Conservation (phyloP, 2,113 vertebrate species). For the Heterocephalus glaber region DNA sequence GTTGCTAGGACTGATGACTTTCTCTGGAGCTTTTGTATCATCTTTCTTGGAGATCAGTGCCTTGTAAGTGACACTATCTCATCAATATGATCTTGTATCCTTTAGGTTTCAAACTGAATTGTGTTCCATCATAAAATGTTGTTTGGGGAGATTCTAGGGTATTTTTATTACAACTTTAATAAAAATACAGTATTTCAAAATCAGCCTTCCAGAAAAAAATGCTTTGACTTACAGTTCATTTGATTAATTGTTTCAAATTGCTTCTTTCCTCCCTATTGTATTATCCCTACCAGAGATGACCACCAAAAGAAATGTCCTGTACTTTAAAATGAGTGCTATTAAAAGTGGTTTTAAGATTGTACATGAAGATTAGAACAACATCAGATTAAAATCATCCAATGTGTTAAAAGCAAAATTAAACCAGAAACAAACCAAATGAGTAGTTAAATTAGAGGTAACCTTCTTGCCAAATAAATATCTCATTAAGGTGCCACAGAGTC, state of each 20-base stretch:
- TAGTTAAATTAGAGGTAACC: slow-evolving; percentile 58
- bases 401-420: slow-evolving; percentile 47
- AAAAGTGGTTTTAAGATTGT: background rate
- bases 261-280: background rate
- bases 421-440: slow-evolving; percentile 58
- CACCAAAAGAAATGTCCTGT: background rate
- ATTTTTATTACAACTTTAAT: slow-evolving; percentile 25
- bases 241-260: background rate
- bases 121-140: background rate
- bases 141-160: background rate
- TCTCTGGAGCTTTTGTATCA: background rate
- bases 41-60: background rate
- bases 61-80: background rate
- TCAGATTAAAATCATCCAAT: slow-evolving; percentile 38
- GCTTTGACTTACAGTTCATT: slow-evolving; percentile 10
- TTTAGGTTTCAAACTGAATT: slow-evolving; percentile 34
- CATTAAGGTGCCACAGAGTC: slow-evolving; percentile 53
- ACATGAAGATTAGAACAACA: background rate
- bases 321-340: background rate
- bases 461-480: slow-evolving; percentile 52
- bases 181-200: background rate
- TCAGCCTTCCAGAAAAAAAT: slow-evolving; percentile 41
- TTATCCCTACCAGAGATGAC: background rate
- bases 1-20: background rate
- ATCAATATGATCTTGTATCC: background rate